These are phyloP conservation scores for Labrus mixtus DNA, from an alignment of 2,113 vertebrate species.

Conservation along the genomic window DNA sequence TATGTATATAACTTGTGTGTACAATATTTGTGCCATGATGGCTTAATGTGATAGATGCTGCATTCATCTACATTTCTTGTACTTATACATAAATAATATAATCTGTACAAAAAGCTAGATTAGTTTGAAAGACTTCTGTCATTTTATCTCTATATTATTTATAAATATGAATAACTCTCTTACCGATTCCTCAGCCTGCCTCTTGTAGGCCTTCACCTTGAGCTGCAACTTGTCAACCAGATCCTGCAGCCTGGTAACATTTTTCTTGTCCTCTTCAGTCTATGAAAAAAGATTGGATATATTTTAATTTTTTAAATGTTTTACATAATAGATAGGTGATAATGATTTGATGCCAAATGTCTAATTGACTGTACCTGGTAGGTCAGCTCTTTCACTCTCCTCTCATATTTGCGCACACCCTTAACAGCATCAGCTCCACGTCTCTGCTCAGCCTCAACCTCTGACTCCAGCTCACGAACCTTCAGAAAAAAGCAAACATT, in stretches of 20 bases:
- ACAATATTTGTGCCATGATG: too few species aligned
- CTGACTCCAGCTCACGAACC: constrained; percentile 71
- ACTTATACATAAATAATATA: background rate
- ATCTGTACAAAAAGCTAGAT: background rate
- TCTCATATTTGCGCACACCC: constrained; percentile 77
- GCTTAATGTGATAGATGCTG: too few species aligned
- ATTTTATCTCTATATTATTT: too few species aligned
- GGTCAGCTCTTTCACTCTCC: constrained; percentile 76
- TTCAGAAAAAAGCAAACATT: constrained; percentile 6
- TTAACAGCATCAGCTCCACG: constrained; percentile 74
- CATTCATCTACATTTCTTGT: too few species aligned
- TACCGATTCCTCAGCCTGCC: too few species aligned
- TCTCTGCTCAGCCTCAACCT: constrained; percentile 72
- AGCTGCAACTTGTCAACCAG: constrained; percentile 87
- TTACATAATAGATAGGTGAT: too few species aligned
- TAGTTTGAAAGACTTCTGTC: too few species aligned
- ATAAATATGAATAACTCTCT: too few species aligned
- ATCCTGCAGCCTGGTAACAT: constrained; percentile 75
- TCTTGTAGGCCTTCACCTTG: constrained; percentile 95
- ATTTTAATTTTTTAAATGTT: background rate
- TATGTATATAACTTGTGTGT: too few species aligned
- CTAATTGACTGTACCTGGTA: constrained; percentile 60
- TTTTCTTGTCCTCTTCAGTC: constrained; percentile 79
- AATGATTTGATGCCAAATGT: too few species aligned
- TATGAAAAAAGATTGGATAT: background rate